Conservation (phyloP, 2,113 vertebrate genomes). For the Ceyx cyanopectus region DNA sequence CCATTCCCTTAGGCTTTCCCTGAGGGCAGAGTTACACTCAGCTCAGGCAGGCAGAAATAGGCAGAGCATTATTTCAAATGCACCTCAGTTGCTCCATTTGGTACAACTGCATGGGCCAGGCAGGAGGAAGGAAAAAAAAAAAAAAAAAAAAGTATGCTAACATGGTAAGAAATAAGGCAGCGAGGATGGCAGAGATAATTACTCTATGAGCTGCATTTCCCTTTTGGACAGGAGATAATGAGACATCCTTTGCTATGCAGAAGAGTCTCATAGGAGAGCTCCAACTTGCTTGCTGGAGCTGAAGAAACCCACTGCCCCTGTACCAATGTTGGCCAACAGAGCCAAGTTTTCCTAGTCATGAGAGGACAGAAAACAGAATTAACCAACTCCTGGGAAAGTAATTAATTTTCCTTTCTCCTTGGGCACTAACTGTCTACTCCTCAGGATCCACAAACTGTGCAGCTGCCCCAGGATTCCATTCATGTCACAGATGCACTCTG, state of each 20-base stretch:
- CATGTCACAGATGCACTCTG: background rate
- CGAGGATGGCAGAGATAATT: slow-evolving; percentile 28
- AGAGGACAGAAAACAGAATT: background rate
- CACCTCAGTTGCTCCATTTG: background rate
- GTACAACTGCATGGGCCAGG: background rate
- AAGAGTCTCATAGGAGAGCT: background rate
- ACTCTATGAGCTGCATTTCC: slow-evolving; percentile 8
- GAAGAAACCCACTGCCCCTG: background rate
- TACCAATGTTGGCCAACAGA: background rate
- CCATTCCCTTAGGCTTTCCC: background rate
- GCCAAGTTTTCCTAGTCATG: background rate
- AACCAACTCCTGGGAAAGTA: background rate
- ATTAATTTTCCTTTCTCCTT: background rate
- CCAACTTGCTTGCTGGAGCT: background rate
- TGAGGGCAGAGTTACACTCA: background rate
- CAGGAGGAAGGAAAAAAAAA: background rate
- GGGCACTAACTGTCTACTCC: background rate
- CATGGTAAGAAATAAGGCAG: slow-evolving; percentile 26
- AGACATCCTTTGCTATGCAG: slow-evolving; percentile 10
- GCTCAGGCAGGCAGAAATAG: background rate
- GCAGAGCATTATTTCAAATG: background rate
- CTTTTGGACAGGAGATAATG: slow-evolving; percentile 41
- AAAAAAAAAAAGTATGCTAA: slow-evolving; percentile 10
- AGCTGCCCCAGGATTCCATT: background rate
- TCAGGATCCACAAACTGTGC: background rate